A percentile compares a stretch with the other conserved stretches of the same genome.
Evolutionary conservation across 2,113 vertebrate genomes (phyloP).

Genomic region (Arenaria interpres): DNA sequence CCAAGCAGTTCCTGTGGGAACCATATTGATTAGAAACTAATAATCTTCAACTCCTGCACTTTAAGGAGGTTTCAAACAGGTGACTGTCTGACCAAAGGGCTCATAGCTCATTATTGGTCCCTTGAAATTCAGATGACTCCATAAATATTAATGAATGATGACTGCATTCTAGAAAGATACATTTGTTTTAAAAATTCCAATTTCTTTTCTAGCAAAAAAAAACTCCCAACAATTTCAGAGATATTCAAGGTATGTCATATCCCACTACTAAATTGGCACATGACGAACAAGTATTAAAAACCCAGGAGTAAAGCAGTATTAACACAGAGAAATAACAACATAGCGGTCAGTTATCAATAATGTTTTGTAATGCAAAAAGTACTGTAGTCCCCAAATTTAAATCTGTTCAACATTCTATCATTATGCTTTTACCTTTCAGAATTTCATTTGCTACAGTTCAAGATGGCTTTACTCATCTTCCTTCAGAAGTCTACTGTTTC

Average conservation of each 20-base stretch:
- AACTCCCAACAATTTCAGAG: background rate
- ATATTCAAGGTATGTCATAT: background rate
- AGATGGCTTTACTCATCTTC: background rate
- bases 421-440: background rate
- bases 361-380: background rate
- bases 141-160: background rate
- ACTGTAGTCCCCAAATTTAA: background rate
- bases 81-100: background rate
- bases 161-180: background rate
- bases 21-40: background rate
- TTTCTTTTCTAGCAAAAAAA: background rate
- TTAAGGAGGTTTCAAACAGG: background rate
- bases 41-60: background rate
- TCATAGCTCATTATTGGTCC: background rate
- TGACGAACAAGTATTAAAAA: background rate
- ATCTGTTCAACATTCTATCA: background rate
- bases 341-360: background rate
- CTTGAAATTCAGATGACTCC: background rate
- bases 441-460: background rate
- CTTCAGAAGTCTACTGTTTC: background rate
- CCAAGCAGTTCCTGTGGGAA: background rate
- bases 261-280: background rate
- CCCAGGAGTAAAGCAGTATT: background rate
- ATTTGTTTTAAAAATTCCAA: background rate
- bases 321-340: background rate